These are phyloP conservation scores for Cathartes aura DNA, from an alignment of 2,113 vertebrate genomes.

Conservation along the genomic window DNA sequence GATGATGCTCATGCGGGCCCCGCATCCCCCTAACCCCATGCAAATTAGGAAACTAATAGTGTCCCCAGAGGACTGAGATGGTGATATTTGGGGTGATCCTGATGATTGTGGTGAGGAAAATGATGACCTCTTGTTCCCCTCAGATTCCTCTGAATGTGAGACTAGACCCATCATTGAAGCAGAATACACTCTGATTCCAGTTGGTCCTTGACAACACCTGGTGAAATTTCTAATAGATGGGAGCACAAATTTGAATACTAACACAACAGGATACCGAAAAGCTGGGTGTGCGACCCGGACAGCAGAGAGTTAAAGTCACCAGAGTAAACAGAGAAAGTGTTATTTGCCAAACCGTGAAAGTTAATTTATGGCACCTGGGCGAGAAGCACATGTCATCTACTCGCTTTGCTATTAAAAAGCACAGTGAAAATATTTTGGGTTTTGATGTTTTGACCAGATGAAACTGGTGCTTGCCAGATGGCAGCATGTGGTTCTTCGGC, in stretches of 20 bases:
- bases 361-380: neutral
- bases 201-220: neutral
- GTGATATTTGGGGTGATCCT: too few species aligned
- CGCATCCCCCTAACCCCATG: too few species aligned
- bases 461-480: neutral
- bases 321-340: neutral
- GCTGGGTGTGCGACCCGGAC: too few species aligned
- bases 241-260: neutral
- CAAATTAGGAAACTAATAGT: too few species aligned
- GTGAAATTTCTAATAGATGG: neutral
- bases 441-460: fast-evolving
- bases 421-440: neutral
- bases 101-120: too few species aligned
- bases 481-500: too few species aligned
- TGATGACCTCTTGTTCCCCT: too few species aligned
- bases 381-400: neutral
- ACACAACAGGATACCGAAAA: neutral
- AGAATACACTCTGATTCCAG: neutral
- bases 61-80: too few species aligned
- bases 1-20: too few species aligned
- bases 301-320: neutral
- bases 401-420: neutral
- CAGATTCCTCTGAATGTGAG: too few species aligned
- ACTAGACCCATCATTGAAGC: too few species aligned
- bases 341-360: neutral